Percentiles rank a stretch among this genome's conserved stretches.
Conservation (phyloP, 1,140 invertebrate genomes). For the Anastrepha ludens region DNA sequence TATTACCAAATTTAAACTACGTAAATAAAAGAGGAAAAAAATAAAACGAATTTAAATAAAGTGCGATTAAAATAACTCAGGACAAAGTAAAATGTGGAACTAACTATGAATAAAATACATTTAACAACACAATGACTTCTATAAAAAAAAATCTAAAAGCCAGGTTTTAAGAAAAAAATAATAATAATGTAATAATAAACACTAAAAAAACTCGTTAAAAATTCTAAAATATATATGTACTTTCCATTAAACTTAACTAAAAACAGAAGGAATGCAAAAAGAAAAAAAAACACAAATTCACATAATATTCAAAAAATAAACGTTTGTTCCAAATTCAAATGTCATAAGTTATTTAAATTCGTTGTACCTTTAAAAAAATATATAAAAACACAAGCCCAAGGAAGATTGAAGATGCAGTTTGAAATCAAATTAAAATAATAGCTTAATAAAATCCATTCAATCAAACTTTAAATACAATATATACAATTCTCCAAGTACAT, state of each 20-base stretch:
- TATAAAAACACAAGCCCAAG: constrained; percentile 34
- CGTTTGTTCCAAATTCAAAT: constrained; percentile 16
- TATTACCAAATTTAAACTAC: constrained; percentile 25
- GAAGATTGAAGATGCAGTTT: neutral
- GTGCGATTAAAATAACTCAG: constrained; percentile 4
- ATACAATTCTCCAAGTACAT: constrained; percentile 47
- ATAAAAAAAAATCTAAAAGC: constrained; percentile 44
- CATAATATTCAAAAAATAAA: neutral
- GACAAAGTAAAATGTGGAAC: constrained; percentile 26
- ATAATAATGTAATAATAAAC: constrained; percentile 8
- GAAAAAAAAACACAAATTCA: neutral
- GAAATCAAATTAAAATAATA: constrained; percentile 46
- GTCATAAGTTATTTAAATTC: constrained; percentile 45
- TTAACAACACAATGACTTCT: constrained; percentile 31
- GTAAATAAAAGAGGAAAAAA: constrained; percentile 50
- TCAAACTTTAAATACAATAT: constrained; percentile 47
- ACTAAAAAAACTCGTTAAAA: constrained; percentile 27
- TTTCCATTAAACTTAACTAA: neutral
- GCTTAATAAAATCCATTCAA: constrained; percentile 44
- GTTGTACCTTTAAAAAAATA: constrained; percentile 3
- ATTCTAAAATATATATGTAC: constrained; percentile 1
- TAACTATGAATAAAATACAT: constrained; percentile 51
- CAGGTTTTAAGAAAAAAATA: constrained; percentile 6
- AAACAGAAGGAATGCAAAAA: neutral
- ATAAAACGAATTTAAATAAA: constrained; percentile 58